Evolutionary conservation across 2,888 invertebrate species (phyloP).

Genomic region (Cosmia trapezina): DNA sequence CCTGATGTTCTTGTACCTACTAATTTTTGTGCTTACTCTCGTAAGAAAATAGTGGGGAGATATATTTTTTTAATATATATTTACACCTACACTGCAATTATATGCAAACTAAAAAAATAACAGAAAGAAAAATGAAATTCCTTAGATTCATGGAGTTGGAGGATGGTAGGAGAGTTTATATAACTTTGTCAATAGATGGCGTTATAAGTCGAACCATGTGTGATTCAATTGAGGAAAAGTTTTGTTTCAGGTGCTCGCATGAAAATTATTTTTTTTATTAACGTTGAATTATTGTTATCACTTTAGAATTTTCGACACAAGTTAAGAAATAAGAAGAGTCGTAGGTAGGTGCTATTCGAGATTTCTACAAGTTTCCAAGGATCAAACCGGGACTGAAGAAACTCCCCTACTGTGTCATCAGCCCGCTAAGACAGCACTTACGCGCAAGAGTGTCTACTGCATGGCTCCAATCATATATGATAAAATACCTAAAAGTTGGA

Average conservation of each 20-base stretch:
- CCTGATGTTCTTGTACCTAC: neutral
- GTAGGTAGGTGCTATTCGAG: neutral
- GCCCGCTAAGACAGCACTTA: too few species aligned
- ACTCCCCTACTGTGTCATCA: too few species aligned
- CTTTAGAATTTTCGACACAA: neutral
- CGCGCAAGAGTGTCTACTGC: too few species aligned
- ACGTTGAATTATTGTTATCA: neutral
- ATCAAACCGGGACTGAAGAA: too few species aligned
- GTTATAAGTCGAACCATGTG: constrained; percentile 37
- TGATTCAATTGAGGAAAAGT: constrained; percentile 11
- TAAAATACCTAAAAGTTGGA: too few species aligned
- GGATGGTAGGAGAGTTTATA: neutral
- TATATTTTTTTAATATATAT: neutral
- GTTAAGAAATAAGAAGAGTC: neutral
- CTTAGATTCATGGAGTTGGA: neutral
- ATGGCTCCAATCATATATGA: too few species aligned
- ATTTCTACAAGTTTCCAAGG: neutral
- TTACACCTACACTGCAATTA: neutral
- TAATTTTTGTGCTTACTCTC: neutral
- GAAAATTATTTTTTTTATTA: neutral
- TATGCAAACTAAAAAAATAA: neutral
- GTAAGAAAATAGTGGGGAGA: neutral
- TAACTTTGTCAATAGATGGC: constrained; percentile 65
- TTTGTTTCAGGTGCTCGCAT: neutral
- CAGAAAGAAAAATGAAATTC: accelerated